phyloP scores from a whole-genome alignment of 2,888 invertebrate genomes.

The Drosophila aldrichi region DNA sequence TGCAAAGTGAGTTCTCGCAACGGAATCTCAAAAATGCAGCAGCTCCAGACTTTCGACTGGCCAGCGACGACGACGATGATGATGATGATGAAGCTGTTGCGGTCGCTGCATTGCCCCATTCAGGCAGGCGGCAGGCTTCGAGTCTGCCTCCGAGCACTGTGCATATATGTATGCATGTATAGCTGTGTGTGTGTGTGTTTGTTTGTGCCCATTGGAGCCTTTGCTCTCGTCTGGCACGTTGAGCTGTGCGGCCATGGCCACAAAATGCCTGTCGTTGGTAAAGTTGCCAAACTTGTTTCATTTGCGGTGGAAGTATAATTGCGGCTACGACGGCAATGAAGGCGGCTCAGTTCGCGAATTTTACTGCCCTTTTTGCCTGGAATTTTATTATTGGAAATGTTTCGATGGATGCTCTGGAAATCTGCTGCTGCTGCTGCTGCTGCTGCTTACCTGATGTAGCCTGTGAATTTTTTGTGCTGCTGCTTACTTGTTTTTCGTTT shows the following conservation, averaged over 20 bases:
- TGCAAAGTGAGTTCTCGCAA: slow-evolving; percentile 63
- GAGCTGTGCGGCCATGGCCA: slow-evolving; percentile 55
- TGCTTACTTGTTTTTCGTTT: slow-evolving; percentile 4
- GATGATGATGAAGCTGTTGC: slow-evolving; percentile 73
- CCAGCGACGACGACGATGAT: slow-evolving; percentile 20
- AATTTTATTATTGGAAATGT: slow-evolving; percentile 80
- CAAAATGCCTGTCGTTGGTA: slow-evolving; percentile 73
- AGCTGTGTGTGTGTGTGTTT: background rate
- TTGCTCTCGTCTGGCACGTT: slow-evolving; percentile 25
- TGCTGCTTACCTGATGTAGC: slow-evolving; percentile 38
- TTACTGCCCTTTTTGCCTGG: slow-evolving; percentile 61
- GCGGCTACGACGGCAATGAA: slow-evolving; percentile 52
- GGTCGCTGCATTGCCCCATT: slow-evolving; percentile 54
- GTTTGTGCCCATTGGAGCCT: slow-evolving; percentile 6
- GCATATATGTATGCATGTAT: background rate
- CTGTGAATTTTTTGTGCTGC: slow-evolving; percentile 6
- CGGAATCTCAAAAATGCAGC: slow-evolving; percentile 79
- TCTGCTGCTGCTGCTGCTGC: slow-evolving; percentile 24
- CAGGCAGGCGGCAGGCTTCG: slow-evolving; percentile 28
- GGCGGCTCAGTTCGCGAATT: slow-evolving; percentile 44
- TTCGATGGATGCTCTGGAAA: slow-evolving; percentile 57
- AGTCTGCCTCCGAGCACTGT: slow-evolving; percentile 14
- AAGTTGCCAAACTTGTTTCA: slow-evolving; percentile 81
- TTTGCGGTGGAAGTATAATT: slow-evolving; percentile 80
- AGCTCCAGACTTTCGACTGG: slow-evolving; percentile 53